Percentiles rank a stretch among this genome's conserved stretches.
phyloP scores from a whole-genome alignment of 2,888 invertebrate species.

The Smittia sp. region DNA sequence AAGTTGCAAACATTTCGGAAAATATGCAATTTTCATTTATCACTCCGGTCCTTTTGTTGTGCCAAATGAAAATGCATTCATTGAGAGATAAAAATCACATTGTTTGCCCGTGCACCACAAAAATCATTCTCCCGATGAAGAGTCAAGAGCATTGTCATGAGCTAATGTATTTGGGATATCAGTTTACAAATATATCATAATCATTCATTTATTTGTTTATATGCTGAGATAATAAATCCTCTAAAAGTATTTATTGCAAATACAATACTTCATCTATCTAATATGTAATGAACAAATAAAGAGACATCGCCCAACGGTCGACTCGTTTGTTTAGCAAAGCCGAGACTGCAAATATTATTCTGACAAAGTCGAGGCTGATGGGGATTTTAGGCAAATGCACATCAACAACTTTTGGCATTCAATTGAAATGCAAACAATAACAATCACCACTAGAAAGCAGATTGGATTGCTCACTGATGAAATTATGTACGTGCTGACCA shows the following conservation, averaged over 20 bases:
- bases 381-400: conserved; percentile 20
- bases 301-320: not conserved
- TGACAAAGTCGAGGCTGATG: not conserved
- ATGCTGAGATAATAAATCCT: conserved; percentile 39
- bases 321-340: not conserved
- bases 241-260: conserved; percentile 24
- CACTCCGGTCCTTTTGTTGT: conserved; percentile 24
- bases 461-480: not conserved
- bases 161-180: conserved; percentile 40
- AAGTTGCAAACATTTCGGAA: not conserved
- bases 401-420: conserved; percentile 4
- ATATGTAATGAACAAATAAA: conserved; percentile 9
- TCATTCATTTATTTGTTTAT: conserved; percentile 41
- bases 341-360: conserved; percentile 1
- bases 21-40: conserved; percentile 41
- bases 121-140: not conserved
- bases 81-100: conserved; percentile 9
- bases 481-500: not conserved
- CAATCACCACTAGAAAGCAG: not conserved
- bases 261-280: conserved; percentile 16
- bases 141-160: not conserved
- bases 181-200: conserved; percentile 40
- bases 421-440: conserved; percentile 29
- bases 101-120: conserved; percentile 19
- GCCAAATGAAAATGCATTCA: conserved; percentile 25